Percentiles rank a stretch among this genome's conserved stretches.
These are phyloP conservation scores for Furcula furcula DNA, from an alignment of 2,888 invertebrate genomes.

Conservation along the genomic window DNA sequence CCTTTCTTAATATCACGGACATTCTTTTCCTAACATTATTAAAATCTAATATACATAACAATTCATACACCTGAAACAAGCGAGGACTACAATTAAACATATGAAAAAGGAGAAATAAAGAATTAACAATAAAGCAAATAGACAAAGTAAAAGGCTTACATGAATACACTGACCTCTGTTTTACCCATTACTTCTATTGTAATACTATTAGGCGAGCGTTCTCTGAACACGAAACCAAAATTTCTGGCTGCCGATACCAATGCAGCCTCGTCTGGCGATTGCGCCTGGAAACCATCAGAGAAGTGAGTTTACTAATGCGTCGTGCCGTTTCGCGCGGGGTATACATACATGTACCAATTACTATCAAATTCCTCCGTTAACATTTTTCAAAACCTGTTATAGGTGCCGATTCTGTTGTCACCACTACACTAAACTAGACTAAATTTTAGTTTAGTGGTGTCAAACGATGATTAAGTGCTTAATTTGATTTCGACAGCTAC, in stretches of 20 bases:
- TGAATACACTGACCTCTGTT: conserved; percentile 78
- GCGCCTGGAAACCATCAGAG: conserved; percentile 86
- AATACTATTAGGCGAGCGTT: conserved; percentile 95
- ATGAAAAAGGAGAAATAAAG: not conserved
- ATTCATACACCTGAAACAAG: conserved; percentile 92
- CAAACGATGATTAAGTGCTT: too few relatives aligned
- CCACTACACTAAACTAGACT: too few relatives aligned
- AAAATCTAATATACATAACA: conserved; percentile 98
- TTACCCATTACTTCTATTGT: conserved; percentile 94
- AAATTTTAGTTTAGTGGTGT: too few relatives aligned
- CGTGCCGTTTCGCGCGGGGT: too few relatives aligned
- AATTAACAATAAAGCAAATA: not conserved
- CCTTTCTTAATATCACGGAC: conserved; percentile 96
- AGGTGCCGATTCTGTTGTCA: too few relatives aligned
- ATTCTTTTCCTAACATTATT: conserved; percentile 99
- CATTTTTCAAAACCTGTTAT: too few relatives aligned
- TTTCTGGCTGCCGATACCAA: conserved; percentile 98
- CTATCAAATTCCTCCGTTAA: too few relatives aligned
- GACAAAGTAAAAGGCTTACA: too few relatives aligned
- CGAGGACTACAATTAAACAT: too few relatives aligned
- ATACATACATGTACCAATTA: too few relatives aligned
- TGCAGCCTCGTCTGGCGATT: conserved; percentile 99
- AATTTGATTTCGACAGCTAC: too few relatives aligned
- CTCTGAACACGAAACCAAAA: conserved; percentile 99
- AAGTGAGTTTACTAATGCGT: too few relatives aligned